Conservation (phyloP, 2,113 vertebrate species). For the Perca flavescens region DNA sequence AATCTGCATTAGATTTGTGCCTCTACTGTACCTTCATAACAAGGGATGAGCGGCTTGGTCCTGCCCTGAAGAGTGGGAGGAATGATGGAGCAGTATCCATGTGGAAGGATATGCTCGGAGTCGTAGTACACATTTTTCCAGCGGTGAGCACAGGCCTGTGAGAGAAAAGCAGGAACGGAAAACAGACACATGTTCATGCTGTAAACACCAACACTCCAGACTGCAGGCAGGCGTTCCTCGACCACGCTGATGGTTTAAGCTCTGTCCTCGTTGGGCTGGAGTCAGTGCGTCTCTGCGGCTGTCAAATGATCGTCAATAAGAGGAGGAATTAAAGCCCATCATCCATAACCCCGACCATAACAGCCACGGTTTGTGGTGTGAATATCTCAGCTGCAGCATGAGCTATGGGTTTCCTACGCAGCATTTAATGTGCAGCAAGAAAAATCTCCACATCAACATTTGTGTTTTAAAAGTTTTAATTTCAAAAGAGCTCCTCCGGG, state of each 20-base stretch:
- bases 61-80: constrained; percentile 90
- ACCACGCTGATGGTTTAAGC: constrained; percentile 26
- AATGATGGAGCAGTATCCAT: constrained; percentile 96
- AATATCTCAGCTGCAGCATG: constrained; percentile 56
- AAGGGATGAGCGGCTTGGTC: constrained; percentile 90
- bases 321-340: constrained; percentile 62
- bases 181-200: constrained; percentile 23
- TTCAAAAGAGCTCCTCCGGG: constrained; percentile 29
- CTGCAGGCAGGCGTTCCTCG: constrained; percentile 18
- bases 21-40: constrained; percentile 92
- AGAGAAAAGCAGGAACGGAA: constrained; percentile 12
- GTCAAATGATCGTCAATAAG: constrained; percentile 66
- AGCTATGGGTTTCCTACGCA: constrained; percentile 46
- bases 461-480: constrained; percentile 37
- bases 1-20: not conserved
- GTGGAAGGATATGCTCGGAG: constrained; percentile 92
- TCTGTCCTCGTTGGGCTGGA: constrained; percentile 57
- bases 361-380: constrained; percentile 77
- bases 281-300: constrained; percentile 71
- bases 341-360: constrained; percentile 63
- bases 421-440: constrained; percentile 28
- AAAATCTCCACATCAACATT: constrained; percentile 30
- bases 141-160: constrained; percentile 95
- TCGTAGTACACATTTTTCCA: constrained; percentile 99
- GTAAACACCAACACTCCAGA: constrained; percentile 46